Evolutionary conservation across 2,113 vertebrate species (phyloP).

Genomic region (Oncorhynchus mykiss): DNA sequence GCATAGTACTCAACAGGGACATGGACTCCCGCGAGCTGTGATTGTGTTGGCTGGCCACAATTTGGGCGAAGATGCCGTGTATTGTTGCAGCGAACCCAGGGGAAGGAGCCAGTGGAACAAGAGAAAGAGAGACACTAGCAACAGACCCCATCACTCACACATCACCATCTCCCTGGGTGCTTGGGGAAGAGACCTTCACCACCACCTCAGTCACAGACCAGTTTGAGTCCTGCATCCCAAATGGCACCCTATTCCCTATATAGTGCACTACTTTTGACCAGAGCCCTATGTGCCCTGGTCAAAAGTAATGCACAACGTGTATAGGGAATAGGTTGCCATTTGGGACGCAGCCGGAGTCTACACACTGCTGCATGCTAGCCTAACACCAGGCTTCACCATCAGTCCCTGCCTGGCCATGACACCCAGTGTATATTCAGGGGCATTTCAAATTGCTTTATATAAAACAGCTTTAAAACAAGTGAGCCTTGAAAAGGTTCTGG

Average conservation of each 20-base stretch:
- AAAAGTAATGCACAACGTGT: no score
- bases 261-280: neutral
- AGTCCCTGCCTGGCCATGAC: neutral
- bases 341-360: neutral
- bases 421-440: neutral
- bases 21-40: neutral
- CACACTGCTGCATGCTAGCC: neutral
- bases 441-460: slow-evolving; percentile 2
- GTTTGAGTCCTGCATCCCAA: neutral
- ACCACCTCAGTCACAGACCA: neutral
- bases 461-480: neutral
- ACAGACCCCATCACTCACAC: neutral
- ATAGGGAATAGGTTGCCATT: no score
- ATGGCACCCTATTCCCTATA: neutral
- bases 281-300: no score
- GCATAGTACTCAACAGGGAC: neutral
- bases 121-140: neutral
- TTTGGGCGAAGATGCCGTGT: neutral
- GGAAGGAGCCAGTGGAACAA: neutral
- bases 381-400: neutral
- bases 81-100: neutral
- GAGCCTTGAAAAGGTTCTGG: neutral
- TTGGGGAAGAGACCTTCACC: neutral
- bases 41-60: neutral
- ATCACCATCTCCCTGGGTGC: neutral